These are phyloP conservation scores for Nasonia vitripennis DNA, from an alignment of 1,140 invertebrate species.

Conservation along the genomic window DNA sequence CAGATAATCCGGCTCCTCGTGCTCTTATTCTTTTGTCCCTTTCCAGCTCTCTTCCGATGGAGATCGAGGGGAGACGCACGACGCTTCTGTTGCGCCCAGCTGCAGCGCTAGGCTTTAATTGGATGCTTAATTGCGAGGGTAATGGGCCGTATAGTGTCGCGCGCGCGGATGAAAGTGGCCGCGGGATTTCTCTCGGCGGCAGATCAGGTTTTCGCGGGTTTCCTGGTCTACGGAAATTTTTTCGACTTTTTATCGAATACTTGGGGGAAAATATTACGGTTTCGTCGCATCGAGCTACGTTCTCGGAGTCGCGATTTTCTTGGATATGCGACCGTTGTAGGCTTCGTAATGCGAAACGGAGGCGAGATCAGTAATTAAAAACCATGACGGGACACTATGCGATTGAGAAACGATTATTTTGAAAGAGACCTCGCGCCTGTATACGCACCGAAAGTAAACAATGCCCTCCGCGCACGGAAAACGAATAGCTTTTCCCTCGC, in stretches of 20 bases:
- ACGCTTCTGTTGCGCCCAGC: neutral
- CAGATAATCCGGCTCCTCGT: conserved; percentile 24
- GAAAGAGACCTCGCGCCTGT: neutral
- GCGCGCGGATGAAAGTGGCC: neutral
- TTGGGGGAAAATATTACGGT: too few species aligned
- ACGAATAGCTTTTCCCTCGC: conserved; percentile 8
- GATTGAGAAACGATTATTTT: neutral
- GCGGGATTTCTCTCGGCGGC: neutral
- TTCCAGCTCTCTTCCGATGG: neutral
- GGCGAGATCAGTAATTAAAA: too few species aligned
- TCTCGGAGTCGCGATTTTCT: too few species aligned
- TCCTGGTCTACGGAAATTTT: too few species aligned
- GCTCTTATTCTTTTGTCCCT: conserved; percentile 6
- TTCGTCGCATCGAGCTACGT: too few species aligned
- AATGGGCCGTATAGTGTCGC: conserved; percentile 8
- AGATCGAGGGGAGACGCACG: neutral
- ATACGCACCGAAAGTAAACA: neutral
- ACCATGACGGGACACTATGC: too few species aligned
- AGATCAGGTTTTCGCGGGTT: neutral
- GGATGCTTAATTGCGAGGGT: conserved; percentile 35
- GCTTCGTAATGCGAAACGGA: too few species aligned
- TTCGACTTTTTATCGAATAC: too few species aligned
- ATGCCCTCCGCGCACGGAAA: neutral
- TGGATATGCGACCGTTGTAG: too few species aligned
- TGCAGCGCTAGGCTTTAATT: conserved; percentile 30